A percentile compares a stretch with the other conserved stretches of the same genome.
phyloP scores from a whole-genome alignment of 1,140 invertebrate genomes.

The Spodoptera frugiperda region DNA sequence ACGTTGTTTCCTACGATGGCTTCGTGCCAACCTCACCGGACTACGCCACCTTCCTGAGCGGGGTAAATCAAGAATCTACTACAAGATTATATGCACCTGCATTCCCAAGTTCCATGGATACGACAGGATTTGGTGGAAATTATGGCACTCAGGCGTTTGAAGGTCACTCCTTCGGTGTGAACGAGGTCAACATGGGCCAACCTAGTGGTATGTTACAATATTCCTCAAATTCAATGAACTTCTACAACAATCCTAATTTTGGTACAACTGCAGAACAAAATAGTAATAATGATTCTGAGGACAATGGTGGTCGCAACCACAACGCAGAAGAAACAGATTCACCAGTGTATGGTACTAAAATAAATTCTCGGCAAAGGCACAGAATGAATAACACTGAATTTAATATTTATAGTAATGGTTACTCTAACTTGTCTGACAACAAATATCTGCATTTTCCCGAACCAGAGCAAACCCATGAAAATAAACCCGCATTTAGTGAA shows the following conservation, averaged over 20 bases:
- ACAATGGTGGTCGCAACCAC: constrained; percentile 35
- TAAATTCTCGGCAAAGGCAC: constrained; percentile 67
- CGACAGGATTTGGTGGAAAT: constrained; percentile 62
- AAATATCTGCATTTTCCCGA: constrained; percentile 54
- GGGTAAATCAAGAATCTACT: constrained; percentile 66
- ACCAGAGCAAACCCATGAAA: constrained; percentile 50
- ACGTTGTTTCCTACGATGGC: constrained; percentile 74
- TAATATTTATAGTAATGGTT: constrained; percentile 51
- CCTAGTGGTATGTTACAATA: constrained; percentile 64
- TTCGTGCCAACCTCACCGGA: constrained; percentile 79
- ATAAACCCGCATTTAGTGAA: constrained; percentile 53
- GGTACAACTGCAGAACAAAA: constrained; percentile 53
- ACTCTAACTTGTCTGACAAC: constrained; percentile 49
- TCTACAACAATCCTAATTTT: constrained; percentile 62
- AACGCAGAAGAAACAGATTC: constrained; percentile 59
- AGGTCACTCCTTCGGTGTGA: constrained; percentile 50
- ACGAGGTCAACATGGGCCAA: constrained; percentile 56
- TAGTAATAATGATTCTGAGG: constrained; percentile 54
- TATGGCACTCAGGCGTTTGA: constrained; percentile 58
- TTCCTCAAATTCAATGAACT: constrained; percentile 60
- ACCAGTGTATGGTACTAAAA: constrained; percentile 75
- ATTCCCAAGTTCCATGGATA: constrained; percentile 74
- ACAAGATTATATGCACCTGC: constrained; percentile 77
- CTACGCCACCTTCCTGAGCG: constrained; percentile 66
- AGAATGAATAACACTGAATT: constrained; percentile 64